phyloP scores from a whole-genome alignment of 2,888 invertebrate genomes.

The Clostera curtula region DNA sequence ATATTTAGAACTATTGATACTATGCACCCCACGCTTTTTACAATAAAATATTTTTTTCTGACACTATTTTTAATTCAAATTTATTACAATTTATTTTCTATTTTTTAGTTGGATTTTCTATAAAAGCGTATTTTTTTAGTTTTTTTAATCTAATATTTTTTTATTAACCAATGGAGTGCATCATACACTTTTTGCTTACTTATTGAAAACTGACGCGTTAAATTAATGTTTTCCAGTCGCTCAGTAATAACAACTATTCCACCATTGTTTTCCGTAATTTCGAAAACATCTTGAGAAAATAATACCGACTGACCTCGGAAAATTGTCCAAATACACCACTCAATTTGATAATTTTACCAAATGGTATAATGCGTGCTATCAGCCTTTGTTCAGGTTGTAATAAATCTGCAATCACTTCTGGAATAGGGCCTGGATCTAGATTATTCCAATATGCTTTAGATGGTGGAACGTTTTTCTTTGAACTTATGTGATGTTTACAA shows the following conservation, averaged over 20 bases:
- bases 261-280: constrained; percentile 7
- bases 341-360: constrained; percentile 19
- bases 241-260: constrained; percentile 10
- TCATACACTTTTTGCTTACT: constrained; percentile 5
- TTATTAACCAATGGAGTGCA: constrained; percentile 2
- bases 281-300: constrained; percentile 14
- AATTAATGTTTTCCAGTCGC: constrained; percentile 10
- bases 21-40: too few relatives aligned
- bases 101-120: too few relatives aligned
- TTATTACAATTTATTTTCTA: too few relatives aligned
- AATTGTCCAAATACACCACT: constrained; percentile 15
- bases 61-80: too few relatives aligned
- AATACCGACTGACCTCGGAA: constrained; percentile 18
- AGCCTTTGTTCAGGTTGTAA: constrained; percentile 17
- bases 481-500: constrained; percentile 13
- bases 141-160: too few relatives aligned
- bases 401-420: constrained; percentile 13
- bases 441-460: constrained; percentile 21
- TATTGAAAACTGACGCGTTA: constrained; percentile 7
- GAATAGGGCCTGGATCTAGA: constrained; percentile 18
- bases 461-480: constrained; percentile 16
- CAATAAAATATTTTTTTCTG: too few relatives aligned
- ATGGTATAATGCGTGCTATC: constrained; percentile 16
- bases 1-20: too few relatives aligned
- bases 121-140: too few relatives aligned